Evolutionary conservation across 2,797 vertebrate genomes (phyloP).

Genomic region (Arremon brunneinucha): DNA sequence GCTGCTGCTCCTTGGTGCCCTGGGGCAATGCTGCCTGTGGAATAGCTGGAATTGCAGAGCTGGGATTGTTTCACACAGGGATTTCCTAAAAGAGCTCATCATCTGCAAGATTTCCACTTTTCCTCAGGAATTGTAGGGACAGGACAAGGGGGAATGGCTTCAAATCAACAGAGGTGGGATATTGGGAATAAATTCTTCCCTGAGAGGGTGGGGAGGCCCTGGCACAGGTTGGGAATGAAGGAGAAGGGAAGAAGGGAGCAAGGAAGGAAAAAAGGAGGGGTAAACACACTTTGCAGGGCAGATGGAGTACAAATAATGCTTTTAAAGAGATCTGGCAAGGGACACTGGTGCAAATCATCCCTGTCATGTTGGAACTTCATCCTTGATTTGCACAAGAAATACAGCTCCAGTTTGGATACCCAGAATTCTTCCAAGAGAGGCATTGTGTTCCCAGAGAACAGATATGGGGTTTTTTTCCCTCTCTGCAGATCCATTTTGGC

Average conservation of each 20-base stretch:
- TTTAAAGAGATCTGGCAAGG: neutral
- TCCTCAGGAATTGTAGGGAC: neutral
- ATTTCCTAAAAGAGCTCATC: neutral
- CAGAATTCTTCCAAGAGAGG: neutral
- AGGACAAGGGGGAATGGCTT: neutral
- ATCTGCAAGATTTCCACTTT: neutral
- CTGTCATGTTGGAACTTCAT: neutral
- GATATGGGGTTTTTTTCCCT: rapidly evolving
- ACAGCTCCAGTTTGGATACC: neutral
- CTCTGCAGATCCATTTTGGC: neutral
- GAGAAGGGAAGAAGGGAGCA: too few relatives aligned
- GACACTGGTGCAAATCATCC: neutral
- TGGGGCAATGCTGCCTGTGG: neutral
- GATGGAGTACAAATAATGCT: neutral
- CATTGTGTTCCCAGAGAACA: neutral
- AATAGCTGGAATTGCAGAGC: neutral
- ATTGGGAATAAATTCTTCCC: neutral
- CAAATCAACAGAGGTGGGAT: neutral
- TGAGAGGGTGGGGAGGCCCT: neutral
- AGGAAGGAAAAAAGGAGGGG: neutral
- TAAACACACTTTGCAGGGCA: neutral
- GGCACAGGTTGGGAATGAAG: neutral
- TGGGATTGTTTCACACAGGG: neutral
- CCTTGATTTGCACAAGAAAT: neutral
- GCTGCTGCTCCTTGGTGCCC: rapidly evolving